Conservation (phyloP, 1,140 invertebrate genomes). For the Argopecten irradians region DNA sequence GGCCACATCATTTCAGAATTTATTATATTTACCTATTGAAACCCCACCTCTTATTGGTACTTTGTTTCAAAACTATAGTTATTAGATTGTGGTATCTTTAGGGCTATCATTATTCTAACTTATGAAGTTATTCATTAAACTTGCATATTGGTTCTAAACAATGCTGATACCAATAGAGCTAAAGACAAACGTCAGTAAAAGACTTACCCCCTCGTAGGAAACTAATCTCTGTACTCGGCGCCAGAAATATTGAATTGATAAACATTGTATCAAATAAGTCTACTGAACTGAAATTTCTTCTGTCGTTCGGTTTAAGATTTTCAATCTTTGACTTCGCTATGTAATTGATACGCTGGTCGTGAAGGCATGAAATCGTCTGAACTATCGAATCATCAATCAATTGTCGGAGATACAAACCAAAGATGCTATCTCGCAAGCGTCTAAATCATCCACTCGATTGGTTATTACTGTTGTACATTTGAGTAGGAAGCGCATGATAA, state of each 20-base stretch:
- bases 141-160: too few species aligned
- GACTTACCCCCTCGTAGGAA: too few species aligned
- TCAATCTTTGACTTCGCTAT: neutral
- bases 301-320: neutral
- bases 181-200: too few species aligned
- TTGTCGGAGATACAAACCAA: neutral
- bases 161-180: too few species aligned
- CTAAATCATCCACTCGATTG: neutral
- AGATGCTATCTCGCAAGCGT: neutral
- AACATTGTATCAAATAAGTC: neutral
- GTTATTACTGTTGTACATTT: constrained; percentile 23
- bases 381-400: neutral
- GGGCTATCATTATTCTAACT: too few species aligned
- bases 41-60: too few species aligned
- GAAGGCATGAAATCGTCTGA: neutral
- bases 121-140: too few species aligned
- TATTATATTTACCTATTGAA: too few species aligned
- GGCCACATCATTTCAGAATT: too few species aligned
- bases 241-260: neutral
- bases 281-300: neutral
- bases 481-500: constrained; percentile 15
- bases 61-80: too few species aligned
- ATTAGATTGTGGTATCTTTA: too few species aligned
- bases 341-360: neutral
- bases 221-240: too few species aligned